Evolutionary conservation across 2,113 vertebrate genomes (phyloP).

Genomic region (Chlorodrepanis virens): DNA sequence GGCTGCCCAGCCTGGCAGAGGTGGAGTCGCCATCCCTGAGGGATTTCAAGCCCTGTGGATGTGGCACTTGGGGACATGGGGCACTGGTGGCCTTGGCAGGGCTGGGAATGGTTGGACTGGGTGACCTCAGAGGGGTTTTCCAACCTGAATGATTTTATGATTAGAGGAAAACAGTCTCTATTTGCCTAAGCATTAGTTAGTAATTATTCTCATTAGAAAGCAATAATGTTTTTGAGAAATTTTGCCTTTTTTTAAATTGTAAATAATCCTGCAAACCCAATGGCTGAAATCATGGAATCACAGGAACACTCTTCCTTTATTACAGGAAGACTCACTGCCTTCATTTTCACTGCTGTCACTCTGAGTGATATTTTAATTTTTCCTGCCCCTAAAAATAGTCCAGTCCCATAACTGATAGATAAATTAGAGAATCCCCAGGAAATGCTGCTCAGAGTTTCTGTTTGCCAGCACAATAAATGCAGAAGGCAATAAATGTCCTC

Average conservation of each 20-base stretch:
- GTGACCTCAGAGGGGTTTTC: neutral
- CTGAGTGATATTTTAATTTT: slow-evolving; percentile 81
- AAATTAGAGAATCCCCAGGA: slow-evolving; percentile 74
- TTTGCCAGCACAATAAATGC: slow-evolving; percentile 71
- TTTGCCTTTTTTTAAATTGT: neutral
- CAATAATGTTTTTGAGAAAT: neutral
- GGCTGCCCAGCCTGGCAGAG: accelerated
- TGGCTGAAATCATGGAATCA: neutral
- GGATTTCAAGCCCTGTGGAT: neutral
- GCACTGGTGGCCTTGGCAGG: accelerated
- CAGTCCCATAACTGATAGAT: slow-evolving; percentile 62
- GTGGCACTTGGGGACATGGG: neutral
- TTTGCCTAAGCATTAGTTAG: neutral
- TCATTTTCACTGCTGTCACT: slow-evolving; percentile 70
- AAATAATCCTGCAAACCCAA: neutral
- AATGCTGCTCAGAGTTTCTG: slow-evolving; percentile 64
- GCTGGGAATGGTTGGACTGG: accelerated
- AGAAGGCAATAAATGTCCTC: slow-evolving; percentile 75
- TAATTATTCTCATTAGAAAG: slow-evolving; percentile 28
- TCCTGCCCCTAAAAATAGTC: slow-evolving; percentile 71
- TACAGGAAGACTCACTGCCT: neutral
- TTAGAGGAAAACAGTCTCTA: neutral
- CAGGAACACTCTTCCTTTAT: neutral
- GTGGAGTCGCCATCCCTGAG: accelerated
- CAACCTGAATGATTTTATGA: neutral